Evolutionary conservation across 2,797 vertebrate species (phyloP).

Genomic region (Xiphorhynchus erythropygius): DNA sequence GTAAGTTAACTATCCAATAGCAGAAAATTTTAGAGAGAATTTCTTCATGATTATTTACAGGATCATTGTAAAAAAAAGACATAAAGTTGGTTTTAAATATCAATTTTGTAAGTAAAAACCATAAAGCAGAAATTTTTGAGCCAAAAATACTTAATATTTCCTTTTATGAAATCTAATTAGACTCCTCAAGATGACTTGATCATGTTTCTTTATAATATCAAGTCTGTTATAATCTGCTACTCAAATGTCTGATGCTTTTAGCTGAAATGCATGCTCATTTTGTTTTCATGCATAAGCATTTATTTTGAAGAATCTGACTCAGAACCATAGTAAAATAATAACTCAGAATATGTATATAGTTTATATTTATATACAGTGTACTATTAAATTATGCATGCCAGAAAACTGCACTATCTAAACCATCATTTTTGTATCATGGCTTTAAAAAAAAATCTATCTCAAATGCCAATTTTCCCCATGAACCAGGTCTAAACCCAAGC

Average conservation of each 20-base stretch:
- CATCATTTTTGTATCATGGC: neutral
- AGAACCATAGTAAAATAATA: neutral
- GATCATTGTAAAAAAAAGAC: neutral
- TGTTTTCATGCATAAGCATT: neutral
- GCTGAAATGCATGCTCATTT: neutral
- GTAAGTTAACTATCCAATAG: neutral
- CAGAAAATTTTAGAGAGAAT: neutral
- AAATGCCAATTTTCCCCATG: neutral
- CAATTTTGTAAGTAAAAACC: neutral
- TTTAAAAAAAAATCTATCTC: neutral
- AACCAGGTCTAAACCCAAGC: neutral
- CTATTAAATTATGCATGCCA: neutral
- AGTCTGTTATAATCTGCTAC: neutral
- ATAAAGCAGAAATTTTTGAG: neutral
- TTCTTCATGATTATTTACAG: neutral
- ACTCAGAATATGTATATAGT: neutral
- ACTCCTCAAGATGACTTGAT: neutral
- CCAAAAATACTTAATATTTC: neutral
- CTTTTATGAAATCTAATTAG: neutral
- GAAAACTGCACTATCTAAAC: neutral
- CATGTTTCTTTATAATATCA: neutral
- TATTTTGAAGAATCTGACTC: neutral
- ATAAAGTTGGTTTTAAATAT: neutral
- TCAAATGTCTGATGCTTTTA: neutral
- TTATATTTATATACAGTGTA: neutral